Base-by-base conservation (phyloP, 2,113 vertebrate species). In the Tyto alba region DNA sequence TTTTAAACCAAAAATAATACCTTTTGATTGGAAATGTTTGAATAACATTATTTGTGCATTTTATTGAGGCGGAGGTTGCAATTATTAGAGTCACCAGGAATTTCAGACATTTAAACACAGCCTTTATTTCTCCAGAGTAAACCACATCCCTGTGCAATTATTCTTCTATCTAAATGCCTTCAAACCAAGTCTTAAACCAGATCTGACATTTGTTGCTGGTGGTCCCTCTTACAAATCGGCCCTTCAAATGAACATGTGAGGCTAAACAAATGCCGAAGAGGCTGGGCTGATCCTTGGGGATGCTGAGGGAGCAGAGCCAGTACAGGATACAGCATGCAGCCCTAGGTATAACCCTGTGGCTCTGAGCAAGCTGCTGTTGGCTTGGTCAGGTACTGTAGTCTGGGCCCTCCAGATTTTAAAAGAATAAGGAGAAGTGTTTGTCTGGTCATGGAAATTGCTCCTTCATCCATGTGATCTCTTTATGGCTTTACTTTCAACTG, bases 71-170 rank as follows among this genome's bases (percentile, higher is more conserved):
- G 3, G 94, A 98, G 94, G 95, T 97, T 98, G 94, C 95, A 97
- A 97, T 98, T 98, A 98, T 98, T 98, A 98, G 96, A 82, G 88
- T 97, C 95, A 96, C 96, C 92, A 97, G 93, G 98, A 98, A 98
- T 98, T 97, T 97, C 94, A 98, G 95, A 92, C 97, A 96, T 97
- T 97, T 97, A 98, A 98, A 97, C 94, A 97, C 90, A 97, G 97
- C 80, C 92, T 97, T 97, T 94, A 85, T 97, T 97, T 98, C 97
- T 98, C 88, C 95, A 88, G 85, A 96, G 86, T 74, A 97, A 98
- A 97, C 98, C 98, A 98, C 98, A 98, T 98, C 97, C 96, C 97
- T 67, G 87, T 72, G 48, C 64, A 96, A 97, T 98, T 98, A 97
- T 97, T 98, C 97, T 95, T 97, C 96, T 98, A 98, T 98, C 97